Evolutionary conservation across 2,888 invertebrate species (phyloP), one percentile per base, ranked within the genome.

Genomic region (Chloroclysta siterata): DNA sequence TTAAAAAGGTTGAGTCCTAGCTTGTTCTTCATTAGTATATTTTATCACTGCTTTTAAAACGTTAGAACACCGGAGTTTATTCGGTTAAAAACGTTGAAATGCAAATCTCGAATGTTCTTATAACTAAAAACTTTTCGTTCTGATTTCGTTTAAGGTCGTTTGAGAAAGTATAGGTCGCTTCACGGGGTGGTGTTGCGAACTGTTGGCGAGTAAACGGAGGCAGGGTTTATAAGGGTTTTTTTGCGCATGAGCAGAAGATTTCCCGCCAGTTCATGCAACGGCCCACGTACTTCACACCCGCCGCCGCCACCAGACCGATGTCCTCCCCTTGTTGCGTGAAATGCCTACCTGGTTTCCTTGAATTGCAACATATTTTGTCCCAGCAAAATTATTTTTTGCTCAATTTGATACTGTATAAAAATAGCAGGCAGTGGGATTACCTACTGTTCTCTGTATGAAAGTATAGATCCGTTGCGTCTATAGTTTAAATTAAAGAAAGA

Each of bases 11-110:
- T 84, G 72, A 79, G 72, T 84, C 71, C 84, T 63, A 87, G 76
- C 75, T 87, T 87, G 71, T 82, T 90, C 88, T 91, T 92, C 91
- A 93, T 91, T 76, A 75, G 79, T 84, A 72, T 82, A 80, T 68
- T 66, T 65, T 72, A 73, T 71, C 70, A 79, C 73, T 76, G 79
- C 75, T 79, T 77, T 50, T 51, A 52, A 62, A 44, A 50, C 62
- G 65, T 67, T 56, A 58, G 78, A 77, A 69, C 66, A 74, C 74
- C 66, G 55, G 57, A 71, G 70, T 68, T 63, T 60, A 65, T 66
- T 71, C 72, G 66, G 55, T 47, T n/a, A 54, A 62, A 66, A 68
- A 58, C 63, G 63, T 64, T 69, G 66, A 51, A 65, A 73, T 63
- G 48, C 53, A 65, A 69, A 60, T 73, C 55, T 42, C 66, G 64